phyloP scores from a whole-genome alignment of 2,888 invertebrate genomes.

The Lysandra coridon region DNA sequence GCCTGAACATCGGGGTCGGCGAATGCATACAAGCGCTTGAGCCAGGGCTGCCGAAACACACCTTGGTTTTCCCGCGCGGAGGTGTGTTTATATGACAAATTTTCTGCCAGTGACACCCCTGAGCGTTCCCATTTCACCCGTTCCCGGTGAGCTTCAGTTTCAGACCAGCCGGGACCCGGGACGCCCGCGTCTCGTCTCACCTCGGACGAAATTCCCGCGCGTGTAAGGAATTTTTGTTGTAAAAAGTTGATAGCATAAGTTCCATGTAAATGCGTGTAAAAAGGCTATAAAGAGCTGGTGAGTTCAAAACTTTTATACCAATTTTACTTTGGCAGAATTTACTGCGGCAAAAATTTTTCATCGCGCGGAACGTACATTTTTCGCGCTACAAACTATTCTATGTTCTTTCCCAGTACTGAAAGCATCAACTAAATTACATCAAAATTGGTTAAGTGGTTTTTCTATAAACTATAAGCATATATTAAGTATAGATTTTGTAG shows the following conservation, averaged over 20 bases:
- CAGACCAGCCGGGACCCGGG: constrained; percentile 52
- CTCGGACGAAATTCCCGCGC: constrained; percentile 34
- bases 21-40: constrained; percentile 45
- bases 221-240: background rate
- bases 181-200: constrained; percentile 47
- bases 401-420: too few relatives aligned
- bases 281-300: background rate
- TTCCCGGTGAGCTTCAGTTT: constrained; percentile 52
- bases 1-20: constrained; percentile 47
- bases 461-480: too few relatives aligned
- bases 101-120: background rate
- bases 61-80: background rate
- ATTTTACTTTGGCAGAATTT: too few relatives aligned
- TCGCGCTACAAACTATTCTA: too few relatives aligned
- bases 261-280: background rate
- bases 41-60: constrained; percentile 48
- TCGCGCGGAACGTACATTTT: too few relatives aligned
- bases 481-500: too few relatives aligned
- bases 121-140: constrained; percentile 36
- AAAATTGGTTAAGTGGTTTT: too few relatives aligned
- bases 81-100: background rate
- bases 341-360: too few relatives aligned
- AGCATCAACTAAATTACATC: too few relatives aligned
- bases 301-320: background rate
- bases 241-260: background rate